Evolutionary conservation across 2,113 vertebrate species (phyloP), one percentile per base, ranked within the genome.

Genomic region (Climacteris rufus): DNA sequence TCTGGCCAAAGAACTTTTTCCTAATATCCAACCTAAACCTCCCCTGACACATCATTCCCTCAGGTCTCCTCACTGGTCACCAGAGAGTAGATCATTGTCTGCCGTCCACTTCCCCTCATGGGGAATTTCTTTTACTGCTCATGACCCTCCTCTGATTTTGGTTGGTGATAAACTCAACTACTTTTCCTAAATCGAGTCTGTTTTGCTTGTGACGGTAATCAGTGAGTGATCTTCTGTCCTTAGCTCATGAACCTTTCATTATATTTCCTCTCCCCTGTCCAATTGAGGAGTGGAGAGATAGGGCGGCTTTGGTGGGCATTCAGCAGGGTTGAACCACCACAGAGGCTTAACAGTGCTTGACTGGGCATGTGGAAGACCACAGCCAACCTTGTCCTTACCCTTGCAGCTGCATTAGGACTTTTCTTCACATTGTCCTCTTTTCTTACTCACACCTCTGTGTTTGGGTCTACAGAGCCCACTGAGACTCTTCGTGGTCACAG

Each of bases 31-130:
- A 4, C 23, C 42, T 57, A 35, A 64, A 42, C 11, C 35, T 75
- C 9, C 39, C 19, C 4, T 6, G 69, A 33, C 28, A 12, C 24
- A 33, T 65, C 23, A 52, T 74, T 52, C 11, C 39, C 14, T 65
- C 0, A 0, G 27, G 6, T 65, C 18, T 37, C 52, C 15, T 66
- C 52, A n/a, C 18, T 37, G 52, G 19, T 66, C 52, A 28, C 10
- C 23, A 52, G 28, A 52, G 31, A 57, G 11, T 2, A 52, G 44
- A 66, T 75, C 33, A 30, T 11, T 68, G 33, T n/a, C 24, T 22
- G 53, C 11, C 28, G 11, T 68, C 39, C 13, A 52, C 19, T 66
- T 82, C 11, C 19, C 13, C 33, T 30, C 1, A 0, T 40, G 28
- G 53, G 24, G 45, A 60, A 25, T 66, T 75, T 10, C 10, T 39